Evolutionary conservation across 2,797 vertebrate genomes (phyloP), one percentile per base, ranked within the genome.

Genomic region (Ambastaia sidthimunki): DNA sequence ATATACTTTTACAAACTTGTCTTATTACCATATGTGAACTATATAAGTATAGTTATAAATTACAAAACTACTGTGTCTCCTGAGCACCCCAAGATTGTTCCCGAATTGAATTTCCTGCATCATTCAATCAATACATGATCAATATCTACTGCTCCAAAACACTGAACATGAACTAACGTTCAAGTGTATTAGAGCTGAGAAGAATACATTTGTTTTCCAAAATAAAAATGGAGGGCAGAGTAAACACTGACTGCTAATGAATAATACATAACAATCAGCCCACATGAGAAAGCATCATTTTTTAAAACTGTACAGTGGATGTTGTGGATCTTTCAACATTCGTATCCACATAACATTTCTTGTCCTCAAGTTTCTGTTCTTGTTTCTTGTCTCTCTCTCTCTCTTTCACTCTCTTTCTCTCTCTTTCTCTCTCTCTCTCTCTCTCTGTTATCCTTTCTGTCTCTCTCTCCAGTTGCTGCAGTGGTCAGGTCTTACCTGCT

Each of bases 401-500:
- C 81, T 83, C 77, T 85, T 81, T 68, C 60, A 47, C 34, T n/a
- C n/a, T n/a, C n/a, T n/a, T n/a, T n/a, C n/a, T n/a, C 65, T 73
- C 57, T 19, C 71, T 81, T 69, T 54, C 21, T 69, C 67, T 80
- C 21, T 71, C 28, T 72, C 34, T 63, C 62, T 62, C 48, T 74
- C 63, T 59, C 50, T 75, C 69, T 78, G 69, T 81, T 10, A 78
- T 63, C n/a, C 74, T 67, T n/a, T 18, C n/a, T 76, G 31, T 55
- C 59, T 63, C 1, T 73, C 62, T 79, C 15, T 2, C 28, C 71
- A 73, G 69, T 68, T 78, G 88, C 91, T 90, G 92, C 91, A 91
- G 90, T 91, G 86, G 84, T 83, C 77, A 16, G 80, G 74, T 82
- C 80, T 84, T 87, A 88, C 84, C 87, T 93, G 93, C 93, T 94